Conservation (phyloP, 2,113 vertebrate species). For the Ictidomys tridecemlineatus region DNA sequence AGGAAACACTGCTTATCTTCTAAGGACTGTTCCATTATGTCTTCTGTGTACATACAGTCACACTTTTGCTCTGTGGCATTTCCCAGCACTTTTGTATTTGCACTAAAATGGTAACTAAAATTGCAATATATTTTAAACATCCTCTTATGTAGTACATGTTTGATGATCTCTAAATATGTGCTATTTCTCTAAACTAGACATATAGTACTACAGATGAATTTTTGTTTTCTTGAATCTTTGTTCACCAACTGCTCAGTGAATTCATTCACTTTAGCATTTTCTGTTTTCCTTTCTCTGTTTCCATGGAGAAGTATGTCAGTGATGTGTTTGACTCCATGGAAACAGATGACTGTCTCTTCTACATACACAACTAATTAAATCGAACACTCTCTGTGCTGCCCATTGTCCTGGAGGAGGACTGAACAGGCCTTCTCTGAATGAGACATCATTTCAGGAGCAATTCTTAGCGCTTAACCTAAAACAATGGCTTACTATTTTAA, state of each 20-base stretch:
- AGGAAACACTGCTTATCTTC: constrained; percentile 24
- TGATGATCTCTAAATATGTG: constrained; percentile 36
- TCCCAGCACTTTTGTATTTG: constrained; percentile 49
- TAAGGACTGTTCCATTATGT: constrained; percentile 44
- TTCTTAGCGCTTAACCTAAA: constrained; percentile 54
- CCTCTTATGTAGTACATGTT: constrained; percentile 54
- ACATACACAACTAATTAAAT: constrained; percentile 80
- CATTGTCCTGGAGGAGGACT: constrained; percentile 67
- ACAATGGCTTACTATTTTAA: constrained; percentile 49
- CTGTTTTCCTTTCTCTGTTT: constrained; percentile 80
- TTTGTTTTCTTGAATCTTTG: constrained; percentile 76
- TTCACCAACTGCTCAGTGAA: constrained; percentile 79
- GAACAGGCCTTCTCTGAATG: constrained; percentile 62
- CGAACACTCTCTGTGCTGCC: constrained; percentile 66
- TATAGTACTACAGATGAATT: constrained; percentile 72
- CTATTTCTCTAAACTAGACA: constrained; percentile 48
- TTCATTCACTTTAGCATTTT: constrained; percentile 81
- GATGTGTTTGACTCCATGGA: constrained; percentile 80
- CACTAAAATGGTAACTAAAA: constrained; percentile 50
- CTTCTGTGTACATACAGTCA: not conserved
- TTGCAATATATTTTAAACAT: constrained; percentile 46
- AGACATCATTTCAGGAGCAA: constrained; percentile 65
- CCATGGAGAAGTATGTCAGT: constrained; percentile 83
- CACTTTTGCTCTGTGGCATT: constrained; percentile 52
- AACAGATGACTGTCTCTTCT: constrained; percentile 81